Evolutionary conservation across 2,888 invertebrate species (phyloP).

Genomic region (Tipula unca): DNA sequence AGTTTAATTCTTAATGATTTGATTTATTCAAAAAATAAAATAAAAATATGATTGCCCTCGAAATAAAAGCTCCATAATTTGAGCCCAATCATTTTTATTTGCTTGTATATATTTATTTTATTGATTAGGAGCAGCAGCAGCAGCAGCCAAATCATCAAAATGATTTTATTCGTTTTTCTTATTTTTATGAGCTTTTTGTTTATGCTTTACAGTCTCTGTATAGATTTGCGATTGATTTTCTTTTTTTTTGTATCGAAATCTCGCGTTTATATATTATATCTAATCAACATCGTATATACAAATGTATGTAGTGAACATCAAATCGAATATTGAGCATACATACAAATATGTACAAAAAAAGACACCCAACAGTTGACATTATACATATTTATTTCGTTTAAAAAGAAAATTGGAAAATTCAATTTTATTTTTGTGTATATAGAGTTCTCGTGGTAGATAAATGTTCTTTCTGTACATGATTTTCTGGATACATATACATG

Average conservation of each 20-base stretch:
- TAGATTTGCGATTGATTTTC: background rate
- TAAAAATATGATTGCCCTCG: too few relatives aligned
- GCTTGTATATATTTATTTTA: background rate
- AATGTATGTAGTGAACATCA: background rate
- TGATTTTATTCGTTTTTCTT: background rate
- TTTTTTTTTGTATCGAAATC: background rate
- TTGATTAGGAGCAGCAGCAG: background rate
- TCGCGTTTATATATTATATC: background rate
- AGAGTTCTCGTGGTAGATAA: background rate
- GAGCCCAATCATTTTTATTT: background rate
- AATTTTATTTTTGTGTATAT: background rate
- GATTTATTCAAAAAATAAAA: background rate
- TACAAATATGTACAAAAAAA: background rate
- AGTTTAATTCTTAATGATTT: background rate
- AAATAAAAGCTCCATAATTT: background rate
- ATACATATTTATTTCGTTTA: background rate
- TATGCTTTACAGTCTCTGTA: background rate
- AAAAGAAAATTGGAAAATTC: constrained; percentile 8
- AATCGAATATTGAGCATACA: background rate
- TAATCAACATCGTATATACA: background rate
- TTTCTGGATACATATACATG: background rate
- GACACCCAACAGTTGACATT: background rate
- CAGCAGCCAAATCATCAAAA: background rate
- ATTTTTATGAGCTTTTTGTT: background rate
- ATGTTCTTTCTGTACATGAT: background rate